Base-by-base conservation (phyloP, 2,888 invertebrate species). In the Lomographa bimaculata region DNA sequence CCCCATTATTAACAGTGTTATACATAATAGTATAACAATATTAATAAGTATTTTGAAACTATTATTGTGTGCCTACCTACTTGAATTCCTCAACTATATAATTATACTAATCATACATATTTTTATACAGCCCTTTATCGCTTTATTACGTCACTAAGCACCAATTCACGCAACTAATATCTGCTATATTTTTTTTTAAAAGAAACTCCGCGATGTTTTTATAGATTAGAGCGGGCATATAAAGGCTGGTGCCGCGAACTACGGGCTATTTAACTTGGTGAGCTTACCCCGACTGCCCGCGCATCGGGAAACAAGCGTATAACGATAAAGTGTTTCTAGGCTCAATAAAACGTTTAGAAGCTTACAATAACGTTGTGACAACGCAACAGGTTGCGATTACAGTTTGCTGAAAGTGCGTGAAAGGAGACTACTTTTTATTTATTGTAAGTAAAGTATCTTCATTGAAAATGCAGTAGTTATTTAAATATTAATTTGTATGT, bases 171-270 rank as follows among this genome's bases (percentile, higher is more conserved):
- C 11, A 30, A 7, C 7, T 8, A n/a, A 32, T 39, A 38, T 27
- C 8, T 10, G 11, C 3, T 16, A 5, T 16, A 26, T 40, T 40
- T 28, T 40, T 28, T 24, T 29, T 3, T 16, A 29, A 24, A 28
- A 19, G 1, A 34, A 20, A 11, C 7, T 7, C 17, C 41, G 49
- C 51, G 28, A 16, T 35, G 34, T 25, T 23, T 23, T 4, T n/a
- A 21, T 9, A 16, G 49, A 50, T 52, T 39, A 41, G 43, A 59
- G 54, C 62, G 64, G 63, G 53, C 53, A 71, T 85, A 85, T 84
- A 84, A 84, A 80, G 69, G 74, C 69, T 65, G 42, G 66, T 60
- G 60, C 73, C 68, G 57, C 56, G 54, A 46, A 50, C 46, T 54
- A 58, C 70, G 67, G 68, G 60, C 57, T 76, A 79, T 71, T 79